A percentile compares a stretch with the other conserved stretches of the same genome.
Conservation (phyloP, 2,113 vertebrate species). For the Orthonyx spaldingii region DNA sequence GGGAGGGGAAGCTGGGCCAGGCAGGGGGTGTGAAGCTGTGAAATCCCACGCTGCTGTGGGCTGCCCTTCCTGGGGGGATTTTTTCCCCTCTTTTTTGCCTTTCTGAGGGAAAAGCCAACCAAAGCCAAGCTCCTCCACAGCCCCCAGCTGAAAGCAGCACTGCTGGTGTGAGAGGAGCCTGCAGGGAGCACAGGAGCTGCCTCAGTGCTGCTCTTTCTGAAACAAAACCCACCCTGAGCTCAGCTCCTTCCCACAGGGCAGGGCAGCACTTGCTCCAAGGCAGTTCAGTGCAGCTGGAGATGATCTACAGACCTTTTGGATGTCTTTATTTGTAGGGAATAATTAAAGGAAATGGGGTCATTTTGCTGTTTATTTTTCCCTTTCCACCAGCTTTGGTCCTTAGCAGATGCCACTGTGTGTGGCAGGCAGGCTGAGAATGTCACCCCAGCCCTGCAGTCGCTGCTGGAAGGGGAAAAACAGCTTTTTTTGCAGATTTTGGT, state of each 20-base stretch:
- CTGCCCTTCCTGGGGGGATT: neutral
- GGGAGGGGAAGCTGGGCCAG: neutral
- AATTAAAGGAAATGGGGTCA: neutral
- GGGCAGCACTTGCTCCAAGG: neutral
- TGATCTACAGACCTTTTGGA: accelerated
- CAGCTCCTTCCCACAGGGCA: neutral
- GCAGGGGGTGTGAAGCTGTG: neutral
- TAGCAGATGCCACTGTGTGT: neutral
- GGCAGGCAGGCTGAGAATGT: neutral
- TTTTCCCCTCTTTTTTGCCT: neutral
- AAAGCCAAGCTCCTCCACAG: neutral
- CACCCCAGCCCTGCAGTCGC: neutral
- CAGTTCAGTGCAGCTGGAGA: neutral
- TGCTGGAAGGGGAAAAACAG: neutral
- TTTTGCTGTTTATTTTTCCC: neutral
- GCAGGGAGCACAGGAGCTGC: neutral
- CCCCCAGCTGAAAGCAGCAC: neutral
- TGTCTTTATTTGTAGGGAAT: neutral
- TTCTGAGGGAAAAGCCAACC: neutral
- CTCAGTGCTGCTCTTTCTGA: neutral
- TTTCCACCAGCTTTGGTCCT: neutral
- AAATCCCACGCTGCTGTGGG: neutral
- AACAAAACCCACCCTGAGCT: neutral
- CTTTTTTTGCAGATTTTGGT: neutral
- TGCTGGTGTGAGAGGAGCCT: neutral